Evolutionary conservation across 2,113 vertebrate species (phyloP).

Genomic region (Nycticryphes semicollaris): DNA sequence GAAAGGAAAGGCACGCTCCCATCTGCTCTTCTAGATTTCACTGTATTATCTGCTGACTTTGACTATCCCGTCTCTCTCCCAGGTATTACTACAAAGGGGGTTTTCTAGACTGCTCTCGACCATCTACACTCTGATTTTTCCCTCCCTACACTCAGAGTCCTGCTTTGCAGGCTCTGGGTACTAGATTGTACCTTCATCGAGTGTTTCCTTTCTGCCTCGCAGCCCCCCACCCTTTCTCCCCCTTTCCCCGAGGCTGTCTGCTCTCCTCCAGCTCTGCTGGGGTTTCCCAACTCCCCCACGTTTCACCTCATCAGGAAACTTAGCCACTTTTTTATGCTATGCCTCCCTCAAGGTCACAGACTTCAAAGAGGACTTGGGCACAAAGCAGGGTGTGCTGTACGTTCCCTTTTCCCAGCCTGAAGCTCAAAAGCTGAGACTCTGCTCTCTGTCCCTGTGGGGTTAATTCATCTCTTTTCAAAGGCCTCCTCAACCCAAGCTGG

Average conservation of each 20-base stretch:
- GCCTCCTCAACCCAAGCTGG: not conserved
- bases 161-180: not conserved
- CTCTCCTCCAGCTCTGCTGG: not conserved
- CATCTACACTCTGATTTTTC: not conserved
- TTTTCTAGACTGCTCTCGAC: not conserved
- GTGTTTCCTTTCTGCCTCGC: not conserved
- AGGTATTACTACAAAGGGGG: not conserved
- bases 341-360: slow-evolving; percentile 13
- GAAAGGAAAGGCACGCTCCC: not conserved
- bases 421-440: not conserved
- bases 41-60: not conserved
- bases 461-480: slow-evolving; percentile 1
- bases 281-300: not conserved
- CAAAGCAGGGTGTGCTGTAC: fast-evolving
- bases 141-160: not conserved
- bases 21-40: not conserved
- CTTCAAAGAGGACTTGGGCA: not conserved
- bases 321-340: not conserved
- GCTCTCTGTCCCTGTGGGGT: not conserved
- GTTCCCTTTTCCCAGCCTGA: not conserved
- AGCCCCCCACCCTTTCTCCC: not conserved
- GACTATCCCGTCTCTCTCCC: not conserved
- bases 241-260: not conserved
- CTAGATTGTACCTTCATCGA: not conserved
- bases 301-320: not conserved